Conservation (phyloP, 2,888 invertebrate genomes). For the Magallana nippona region DNA sequence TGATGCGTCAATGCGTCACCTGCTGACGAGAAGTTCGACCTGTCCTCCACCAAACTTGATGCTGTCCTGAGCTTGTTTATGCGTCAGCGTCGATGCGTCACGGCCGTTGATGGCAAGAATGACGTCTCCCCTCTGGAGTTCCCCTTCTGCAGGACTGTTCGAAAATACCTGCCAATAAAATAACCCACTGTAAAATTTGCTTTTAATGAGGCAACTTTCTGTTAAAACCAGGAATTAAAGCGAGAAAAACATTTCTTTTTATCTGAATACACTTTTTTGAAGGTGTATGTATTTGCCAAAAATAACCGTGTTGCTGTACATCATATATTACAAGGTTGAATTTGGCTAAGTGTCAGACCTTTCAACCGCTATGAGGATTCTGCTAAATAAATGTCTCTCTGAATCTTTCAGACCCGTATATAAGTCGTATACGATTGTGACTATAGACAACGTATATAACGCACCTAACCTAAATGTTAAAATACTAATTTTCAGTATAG, state of each 20-base stretch:
- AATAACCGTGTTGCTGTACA: not conserved
- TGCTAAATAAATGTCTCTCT: not conserved
- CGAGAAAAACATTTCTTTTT: not conserved
- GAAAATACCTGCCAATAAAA: slow-evolving; percentile 87
- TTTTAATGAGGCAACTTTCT: slow-evolving; percentile 6
- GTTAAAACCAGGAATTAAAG: not conserved
- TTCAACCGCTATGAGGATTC: not conserved
- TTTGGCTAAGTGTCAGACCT: not conserved
- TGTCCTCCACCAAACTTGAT: slow-evolving; percentile 78
- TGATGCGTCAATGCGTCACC: slow-evolving; percentile 59
- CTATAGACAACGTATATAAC: no score
- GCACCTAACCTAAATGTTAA: no score
- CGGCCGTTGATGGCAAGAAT: slow-evolving; percentile 94
- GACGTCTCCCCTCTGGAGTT: slow-evolving; percentile 92
- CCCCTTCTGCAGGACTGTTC: slow-evolving; percentile 91
- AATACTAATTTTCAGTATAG: no score
- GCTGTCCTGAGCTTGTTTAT: slow-evolving; percentile 91
- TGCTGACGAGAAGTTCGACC: slow-evolving; percentile 74
- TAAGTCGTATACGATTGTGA: no score
- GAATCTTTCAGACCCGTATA: not conserved
- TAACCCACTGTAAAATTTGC: not conserved
- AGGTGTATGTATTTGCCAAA: not conserved
- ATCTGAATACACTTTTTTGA: not conserved
- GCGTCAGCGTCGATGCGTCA: slow-evolving; percentile 91
- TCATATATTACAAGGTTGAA: not conserved